Conservation (phyloP, 2,797 vertebrate species). For the Propithecus deckenii region DNA sequence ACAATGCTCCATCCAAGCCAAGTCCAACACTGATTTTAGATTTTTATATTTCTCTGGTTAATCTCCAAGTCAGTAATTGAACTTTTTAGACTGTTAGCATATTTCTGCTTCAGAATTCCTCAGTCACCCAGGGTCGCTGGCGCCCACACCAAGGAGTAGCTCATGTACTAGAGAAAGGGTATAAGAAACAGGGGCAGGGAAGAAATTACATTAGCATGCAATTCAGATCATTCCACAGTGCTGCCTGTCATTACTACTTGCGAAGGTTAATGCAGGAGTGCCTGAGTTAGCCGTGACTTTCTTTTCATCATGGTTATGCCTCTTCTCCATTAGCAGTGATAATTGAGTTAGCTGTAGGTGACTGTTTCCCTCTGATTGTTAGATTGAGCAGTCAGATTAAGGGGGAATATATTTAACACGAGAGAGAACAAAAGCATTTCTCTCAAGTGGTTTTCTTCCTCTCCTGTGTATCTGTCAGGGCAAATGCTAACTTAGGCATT, state of each 20-base stretch:
- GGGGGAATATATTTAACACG: constrained; percentile 54
- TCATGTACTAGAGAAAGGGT: background rate
- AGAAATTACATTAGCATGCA: constrained; percentile 28
- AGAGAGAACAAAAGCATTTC: constrained; percentile 57
- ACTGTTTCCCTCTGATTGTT: constrained; percentile 52
- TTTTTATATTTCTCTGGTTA: constrained; percentile 6
- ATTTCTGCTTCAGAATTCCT: constrained; percentile 29
- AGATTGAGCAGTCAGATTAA: constrained; percentile 59
- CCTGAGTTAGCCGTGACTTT: constrained; percentile 39
- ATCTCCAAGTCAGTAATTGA: background rate
- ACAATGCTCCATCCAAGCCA: background rate
- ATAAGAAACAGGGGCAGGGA: background rate
- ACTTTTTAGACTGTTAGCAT: background rate
- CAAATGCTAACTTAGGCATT: constrained; percentile 54
- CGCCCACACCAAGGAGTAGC: background rate
- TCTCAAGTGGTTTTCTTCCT: constrained; percentile 27
- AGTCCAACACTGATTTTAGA: background rate
- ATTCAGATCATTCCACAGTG: constrained; percentile 20
- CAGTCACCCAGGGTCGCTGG: background rate
- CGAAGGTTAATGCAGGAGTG: constrained; percentile 61
- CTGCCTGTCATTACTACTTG: constrained; percentile 6
- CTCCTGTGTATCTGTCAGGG: background rate
- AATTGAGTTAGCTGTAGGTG: constrained; percentile 72
- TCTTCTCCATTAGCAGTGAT: constrained; percentile 68
- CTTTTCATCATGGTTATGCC: constrained; percentile 55